A percentile compares a stretch with the other conserved stretches of the same genome.
Conservation (phyloP, 2,113 vertebrate species). For the Percopsis transmontana region DNA sequence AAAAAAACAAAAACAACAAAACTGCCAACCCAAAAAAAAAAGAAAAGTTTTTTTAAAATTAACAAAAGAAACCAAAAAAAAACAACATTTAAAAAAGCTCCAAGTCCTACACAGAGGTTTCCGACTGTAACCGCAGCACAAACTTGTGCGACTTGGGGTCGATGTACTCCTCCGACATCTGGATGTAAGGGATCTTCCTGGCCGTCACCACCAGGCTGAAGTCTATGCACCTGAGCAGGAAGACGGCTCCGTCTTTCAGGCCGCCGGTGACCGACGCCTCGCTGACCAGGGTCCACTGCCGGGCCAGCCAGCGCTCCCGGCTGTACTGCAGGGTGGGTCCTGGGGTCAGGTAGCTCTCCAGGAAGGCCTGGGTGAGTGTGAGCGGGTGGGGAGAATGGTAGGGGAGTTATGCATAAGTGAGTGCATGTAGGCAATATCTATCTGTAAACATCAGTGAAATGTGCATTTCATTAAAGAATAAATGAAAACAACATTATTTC, state of each 20-base stretch:
- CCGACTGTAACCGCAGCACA: conserved; percentile 93
- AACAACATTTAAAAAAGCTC: conserved; percentile 7
- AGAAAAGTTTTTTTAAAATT: conserved; percentile 20
- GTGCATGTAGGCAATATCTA: background rate
- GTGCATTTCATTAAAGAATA: too few species aligned
- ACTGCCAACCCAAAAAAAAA: conserved; percentile 45
- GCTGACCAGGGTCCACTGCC: conserved; percentile 93
- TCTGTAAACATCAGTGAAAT: too few species aligned
- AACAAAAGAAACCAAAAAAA: conserved; percentile 9
- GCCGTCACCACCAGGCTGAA: conserved; percentile 91
- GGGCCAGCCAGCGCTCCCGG: conserved; percentile 87
- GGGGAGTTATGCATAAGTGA: background rate
- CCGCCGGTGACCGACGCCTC: conserved; percentile 92
- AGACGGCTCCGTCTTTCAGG: conserved; percentile 85
- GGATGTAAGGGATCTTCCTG: conserved; percentile 90
- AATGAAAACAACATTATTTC: too few species aligned
- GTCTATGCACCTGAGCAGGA: conserved; percentile 90
- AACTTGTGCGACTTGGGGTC: conserved; percentile 98
- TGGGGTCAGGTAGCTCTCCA: conserved; percentile 89
- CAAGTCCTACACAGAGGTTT: conserved; percentile 87
- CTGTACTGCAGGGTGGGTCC: conserved; percentile 94
- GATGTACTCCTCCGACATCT: conserved; percentile 92
- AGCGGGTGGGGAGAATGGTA: background rate
- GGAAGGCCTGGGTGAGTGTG: conserved; percentile 81
- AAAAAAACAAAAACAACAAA: conserved; percentile 60